Conservation (phyloP, 2,888 invertebrate genomes). For the Blera fallax region DNA sequence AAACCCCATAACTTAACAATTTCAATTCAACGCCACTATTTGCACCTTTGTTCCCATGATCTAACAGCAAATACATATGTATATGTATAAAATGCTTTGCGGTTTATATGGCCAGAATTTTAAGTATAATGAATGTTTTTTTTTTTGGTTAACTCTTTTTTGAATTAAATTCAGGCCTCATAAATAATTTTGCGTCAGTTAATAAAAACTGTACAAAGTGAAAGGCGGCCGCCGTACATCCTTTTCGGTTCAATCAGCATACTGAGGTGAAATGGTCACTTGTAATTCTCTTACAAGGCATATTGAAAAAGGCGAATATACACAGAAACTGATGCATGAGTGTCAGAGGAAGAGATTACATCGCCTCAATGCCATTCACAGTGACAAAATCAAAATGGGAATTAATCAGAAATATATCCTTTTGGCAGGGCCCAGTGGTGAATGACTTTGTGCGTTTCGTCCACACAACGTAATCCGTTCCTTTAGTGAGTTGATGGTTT, state of each 20-base stretch:
- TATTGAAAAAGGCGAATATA: neutral
- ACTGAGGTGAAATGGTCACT: conserved; percentile 45
- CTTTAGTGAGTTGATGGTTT: conserved; percentile 37
- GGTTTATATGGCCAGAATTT: conserved; percentile 63
- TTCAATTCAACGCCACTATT: conserved; percentile 66
- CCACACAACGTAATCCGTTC: conserved; percentile 55
- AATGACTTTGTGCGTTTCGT: conserved; percentile 19
- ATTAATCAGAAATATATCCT: conserved; percentile 70
- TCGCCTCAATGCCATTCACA: conserved; percentile 46
- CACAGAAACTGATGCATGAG: neutral
- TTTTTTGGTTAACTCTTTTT: neutral
- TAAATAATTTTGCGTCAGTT: conserved; percentile 64
- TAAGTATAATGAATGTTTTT: conserved; percentile 36
- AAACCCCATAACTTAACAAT: conserved; percentile 69
- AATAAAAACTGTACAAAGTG: conserved; percentile 59
- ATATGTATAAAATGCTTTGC: conserved; percentile 40
- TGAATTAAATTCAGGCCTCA: conserved; percentile 27
- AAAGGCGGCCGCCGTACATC: conserved; percentile 55
- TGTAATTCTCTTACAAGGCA: conserved; percentile 28
- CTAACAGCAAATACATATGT: conserved; percentile 36
- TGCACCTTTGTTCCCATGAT: conserved; percentile 65
- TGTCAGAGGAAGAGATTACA: conserved; percentile 46
- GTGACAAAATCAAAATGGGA: conserved; percentile 67
- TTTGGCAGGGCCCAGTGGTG: conserved; percentile 23
- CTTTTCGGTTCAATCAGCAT: conserved; percentile 42